Evolutionary conservation across 1,140 invertebrate species (phyloP).

Genomic region (Ganaspis sp.): DNA sequence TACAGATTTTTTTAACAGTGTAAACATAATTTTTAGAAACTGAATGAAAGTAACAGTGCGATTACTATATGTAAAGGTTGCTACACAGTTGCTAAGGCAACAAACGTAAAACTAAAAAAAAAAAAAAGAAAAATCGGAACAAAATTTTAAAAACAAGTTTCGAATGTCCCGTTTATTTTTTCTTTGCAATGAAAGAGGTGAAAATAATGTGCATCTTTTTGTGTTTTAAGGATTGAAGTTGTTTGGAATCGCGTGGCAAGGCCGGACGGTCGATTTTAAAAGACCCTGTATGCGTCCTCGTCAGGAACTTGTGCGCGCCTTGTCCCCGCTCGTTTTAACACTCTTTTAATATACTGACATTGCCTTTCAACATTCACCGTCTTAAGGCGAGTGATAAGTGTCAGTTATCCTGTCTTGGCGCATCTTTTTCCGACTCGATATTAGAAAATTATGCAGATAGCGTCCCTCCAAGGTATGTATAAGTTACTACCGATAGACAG

Average conservation of each 20-base stretch:
- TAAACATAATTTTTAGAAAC: no score
- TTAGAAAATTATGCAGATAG: slow-evolving; percentile 60
- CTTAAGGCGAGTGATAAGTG: slow-evolving; percentile 59
- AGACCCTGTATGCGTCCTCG: slow-evolving; percentile 49
- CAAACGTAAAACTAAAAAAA: no score
- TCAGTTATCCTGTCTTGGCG: slow-evolving; percentile 42
- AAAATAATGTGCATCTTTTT: no score
- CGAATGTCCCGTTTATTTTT: no score
- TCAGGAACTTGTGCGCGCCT: slow-evolving; percentile 44
- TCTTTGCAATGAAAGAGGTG: no score
- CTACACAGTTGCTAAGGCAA: no score
- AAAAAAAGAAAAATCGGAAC: no score
- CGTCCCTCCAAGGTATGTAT: slow-evolving; percentile 40
- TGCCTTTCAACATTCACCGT: slow-evolving; percentile 55
- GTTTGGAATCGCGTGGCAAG: slow-evolving; percentile 8
- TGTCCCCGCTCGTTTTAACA: slow-evolving; percentile 55
- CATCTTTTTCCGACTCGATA: slow-evolving; percentile 47
- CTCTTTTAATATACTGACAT: slow-evolving; percentile 57
- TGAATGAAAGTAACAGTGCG: no score
- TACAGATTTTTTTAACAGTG: no score
- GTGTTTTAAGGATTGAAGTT: neutral
- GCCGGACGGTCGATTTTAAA: slow-evolving; percentile 44
- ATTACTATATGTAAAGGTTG: no score
- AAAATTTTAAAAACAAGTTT: no score
- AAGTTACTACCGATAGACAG: slow-evolving; percentile 51